phyloP scores from a whole-genome alignment of 2,113 vertebrate genomes.

The Benitochromis conjunctus region DNA sequence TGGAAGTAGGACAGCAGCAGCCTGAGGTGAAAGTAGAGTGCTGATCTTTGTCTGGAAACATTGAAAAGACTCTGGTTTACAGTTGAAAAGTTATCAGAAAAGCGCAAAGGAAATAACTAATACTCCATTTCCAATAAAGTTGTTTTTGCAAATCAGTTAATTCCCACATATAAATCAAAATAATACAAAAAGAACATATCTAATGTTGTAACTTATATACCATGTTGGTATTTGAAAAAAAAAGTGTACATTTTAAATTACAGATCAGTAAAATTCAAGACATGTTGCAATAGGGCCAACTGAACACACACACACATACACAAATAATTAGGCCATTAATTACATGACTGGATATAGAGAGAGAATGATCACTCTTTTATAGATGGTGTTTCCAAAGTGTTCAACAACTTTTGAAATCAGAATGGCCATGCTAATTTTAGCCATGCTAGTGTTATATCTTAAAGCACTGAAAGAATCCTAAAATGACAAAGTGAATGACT shows the following conservation, averaged over 20 bases:
- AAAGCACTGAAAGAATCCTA: not conserved
- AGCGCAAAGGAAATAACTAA: not conserved
- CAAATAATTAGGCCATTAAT: not conserved
- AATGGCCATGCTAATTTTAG: too few relatives aligned
- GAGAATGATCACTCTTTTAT: not conserved
- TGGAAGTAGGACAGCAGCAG: slow-evolving; percentile 16
- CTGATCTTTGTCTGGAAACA: not conserved
- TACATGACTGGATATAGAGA: not conserved
- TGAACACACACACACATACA: not conserved
- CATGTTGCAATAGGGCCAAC: not conserved
- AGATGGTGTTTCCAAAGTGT: not conserved
- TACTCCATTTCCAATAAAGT: not conserved
- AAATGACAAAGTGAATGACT: not conserved
- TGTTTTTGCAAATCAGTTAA: not conserved
- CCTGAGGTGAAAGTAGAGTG: slow-evolving; percentile 7
- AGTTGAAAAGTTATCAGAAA: not conserved
- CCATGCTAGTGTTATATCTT: not conserved
- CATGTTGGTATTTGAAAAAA: not conserved
- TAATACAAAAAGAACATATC: not conserved
- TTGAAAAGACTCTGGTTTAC: not conserved
- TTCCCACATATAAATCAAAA: not conserved
- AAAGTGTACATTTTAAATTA: not conserved
- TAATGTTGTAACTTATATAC: not conserved
- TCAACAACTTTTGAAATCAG: not conserved
- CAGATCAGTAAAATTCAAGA: not conserved